Conservation (phyloP, 2,888 invertebrate genomes). For the Trypoxylon attenuatum region DNA sequence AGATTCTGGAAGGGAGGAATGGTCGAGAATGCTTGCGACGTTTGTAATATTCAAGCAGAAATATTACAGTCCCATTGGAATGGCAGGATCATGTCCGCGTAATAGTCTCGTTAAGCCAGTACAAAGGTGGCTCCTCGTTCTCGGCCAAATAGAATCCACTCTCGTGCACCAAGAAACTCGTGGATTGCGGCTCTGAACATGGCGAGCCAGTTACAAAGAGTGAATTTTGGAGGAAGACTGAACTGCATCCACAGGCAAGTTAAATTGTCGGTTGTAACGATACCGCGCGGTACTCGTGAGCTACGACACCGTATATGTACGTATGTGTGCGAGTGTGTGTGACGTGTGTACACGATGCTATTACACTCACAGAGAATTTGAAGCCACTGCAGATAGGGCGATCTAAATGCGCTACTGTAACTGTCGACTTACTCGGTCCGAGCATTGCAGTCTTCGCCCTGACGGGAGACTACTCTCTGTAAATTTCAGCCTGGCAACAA, state of each 20-base stretch:
- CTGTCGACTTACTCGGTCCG: neutral
- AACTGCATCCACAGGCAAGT: neutral
- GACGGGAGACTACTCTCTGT: neutral
- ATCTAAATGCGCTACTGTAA: neutral
- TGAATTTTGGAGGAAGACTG: neutral
- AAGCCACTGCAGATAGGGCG: neutral
- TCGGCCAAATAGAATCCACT: no score
- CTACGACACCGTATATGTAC: neutral
- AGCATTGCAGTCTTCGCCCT: neutral
- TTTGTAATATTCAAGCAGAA: no score
- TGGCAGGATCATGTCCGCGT: no score
- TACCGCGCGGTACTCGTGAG: neutral
- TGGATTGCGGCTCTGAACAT: no score
- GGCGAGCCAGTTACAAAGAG: no score
- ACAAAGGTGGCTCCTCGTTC: no score
- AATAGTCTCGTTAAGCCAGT: no score
- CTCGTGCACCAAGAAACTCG: no score
- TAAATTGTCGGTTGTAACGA: neutral
- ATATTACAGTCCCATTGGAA: no score
- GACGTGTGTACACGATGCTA: neutral
- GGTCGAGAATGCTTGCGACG: no score
- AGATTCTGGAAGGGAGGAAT: no score
- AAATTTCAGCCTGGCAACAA: neutral
- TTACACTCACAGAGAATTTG: neutral
- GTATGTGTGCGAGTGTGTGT: neutral